Evolutionary conservation across 2,888 invertebrate genomes (phyloP), one percentile per base, ranked within the genome.

Genomic region (Thelaira solivaga): DNA sequence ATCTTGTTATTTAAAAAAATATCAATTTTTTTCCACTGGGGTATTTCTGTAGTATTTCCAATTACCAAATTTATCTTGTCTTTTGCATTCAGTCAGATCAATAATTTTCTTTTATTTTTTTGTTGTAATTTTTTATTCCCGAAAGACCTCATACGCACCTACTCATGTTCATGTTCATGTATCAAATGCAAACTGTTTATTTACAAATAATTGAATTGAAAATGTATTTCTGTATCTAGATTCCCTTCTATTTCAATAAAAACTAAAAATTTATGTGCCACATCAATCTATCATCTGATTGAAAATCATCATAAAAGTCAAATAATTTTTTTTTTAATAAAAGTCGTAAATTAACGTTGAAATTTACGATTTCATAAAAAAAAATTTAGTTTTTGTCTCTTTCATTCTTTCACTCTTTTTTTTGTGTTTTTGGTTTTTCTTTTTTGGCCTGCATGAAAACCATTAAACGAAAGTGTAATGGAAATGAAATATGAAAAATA

Each of bases 281-380:
- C 61, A 76, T 71, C 65, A 64, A 51, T 53, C 69, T 71, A 65
- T 59, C 76, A 76, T 59, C 76, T 76, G 64, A 76, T 76, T 64
- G 71, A 71, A 76, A 76, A 45, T 71, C 65, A 71, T 71, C 65
- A 71, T 76, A 61, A 76, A 76, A 76, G 45, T 76, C 62, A 76
- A 71, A 71, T 65, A 76, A 71, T 55, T 76, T 71, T 71, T 76
- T 71, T 71, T 65, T 61, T 43, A 76, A 76, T 71, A 61, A 71
- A 71, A 76, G 71, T 71, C 61, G 61, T 76, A 76, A 76, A 76
- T 67, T 76, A 16, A 71, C 31, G 65, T 43, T 51, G n/a, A n/a
- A n/a, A n/a, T n/a, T n/a, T n/a, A n/a, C n/a, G n/a, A n/a, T n/a
- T n/a, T n/a, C n/a, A n/a, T n/a, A n/a, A n/a, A n/a, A 36, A 34